A percentile compares a stretch with the other conserved stretches of the same genome.
phyloP scores from a whole-genome alignment of 2,888 invertebrate genomes.

The Lepidocyrtinus sp. region DNA sequence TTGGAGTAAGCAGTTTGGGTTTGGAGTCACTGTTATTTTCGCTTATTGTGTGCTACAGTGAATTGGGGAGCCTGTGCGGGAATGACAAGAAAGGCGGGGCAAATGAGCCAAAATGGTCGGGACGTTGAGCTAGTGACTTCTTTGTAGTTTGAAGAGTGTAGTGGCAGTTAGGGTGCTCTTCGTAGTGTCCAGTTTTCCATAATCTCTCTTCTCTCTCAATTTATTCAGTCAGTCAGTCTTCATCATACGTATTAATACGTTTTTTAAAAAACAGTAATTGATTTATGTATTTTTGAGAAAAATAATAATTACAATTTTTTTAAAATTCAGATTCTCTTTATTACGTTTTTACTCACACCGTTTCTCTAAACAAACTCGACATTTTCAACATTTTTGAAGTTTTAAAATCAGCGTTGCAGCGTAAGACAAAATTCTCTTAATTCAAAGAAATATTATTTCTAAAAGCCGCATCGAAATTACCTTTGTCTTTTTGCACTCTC shows the following conservation, averaged over 20 bases:
- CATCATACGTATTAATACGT: constrained; percentile 28
- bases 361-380: neutral
- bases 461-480: constrained; percentile 3
- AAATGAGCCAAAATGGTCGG: constrained; percentile 68
- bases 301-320: neutral
- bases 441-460: neutral
- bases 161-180: constrained; percentile 69
- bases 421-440: neutral
- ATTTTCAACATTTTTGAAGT: neutral
- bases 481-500: constrained; percentile 2
- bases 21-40: neutral
- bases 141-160: constrained; percentile 70
- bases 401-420: neutral
- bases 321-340: constrained; percentile 12
- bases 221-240: constrained; percentile 53
- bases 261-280: constrained; percentile 14
- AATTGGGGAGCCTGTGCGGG: constrained; percentile 59
- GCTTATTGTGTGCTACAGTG: constrained; percentile 38
- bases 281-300: constrained; percentile 10
- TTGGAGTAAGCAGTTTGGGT: neutral
- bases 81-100: constrained; percentile 66
- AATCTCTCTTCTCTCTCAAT: constrained; percentile 55
- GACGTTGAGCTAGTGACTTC: constrained; percentile 67
- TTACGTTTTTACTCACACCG: constrained; percentile 11
- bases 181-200: constrained; percentile 68